Evolutionary conservation across 2,113 vertebrate species (phyloP), one percentile per base, ranked within the genome.

Genomic region (Erinaceus europaeus): DNA sequence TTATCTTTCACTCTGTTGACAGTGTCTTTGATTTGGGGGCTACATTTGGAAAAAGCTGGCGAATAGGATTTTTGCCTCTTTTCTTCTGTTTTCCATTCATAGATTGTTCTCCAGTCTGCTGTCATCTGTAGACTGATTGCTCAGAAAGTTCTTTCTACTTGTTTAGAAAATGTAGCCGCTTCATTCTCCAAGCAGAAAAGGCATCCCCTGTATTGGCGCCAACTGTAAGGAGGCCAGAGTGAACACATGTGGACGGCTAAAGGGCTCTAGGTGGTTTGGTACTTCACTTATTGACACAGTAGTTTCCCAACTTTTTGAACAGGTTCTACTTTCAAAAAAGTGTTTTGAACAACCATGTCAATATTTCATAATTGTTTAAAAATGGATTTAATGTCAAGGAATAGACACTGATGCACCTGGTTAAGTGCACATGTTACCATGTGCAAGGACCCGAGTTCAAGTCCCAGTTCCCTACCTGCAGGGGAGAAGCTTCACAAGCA

Each of bases 101-200:
- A 48, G 15, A 36, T 46, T 32, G 14, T 36, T 90, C 40, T 69
- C 20, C 23, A 71, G 23, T 9, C 27, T 44, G 76, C 1, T 79
- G 50, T 79, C 61, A 72, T 68, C 61, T 79, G 5, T 29, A 55
- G 42, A 91, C 10, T 83, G 78, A 90, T 62, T 44, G 17, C 32
- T 88, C 55, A 86, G 64, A 85, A 90, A 88, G 87, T 34, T 32
- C 65, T 72, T 91, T 72, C 36, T 71, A 42, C 55, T 88, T 42
- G 48, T 48, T 73, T 64, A 53, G 85, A 29, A 20, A 15, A n/a
- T n/a, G n/a, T 52, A 88, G 32, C 53, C 78, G 12, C 32, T 29
- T 82, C 55, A 65, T 55, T 83, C 59, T 89, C 65, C 77, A 61
- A 69, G 25, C 55, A 82, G 38, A 67, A 46, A 71, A 68, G 80